phyloP scores from a whole-genome alignment of 2,113 vertebrate species.

The Entomyzon cyanotis region DNA sequence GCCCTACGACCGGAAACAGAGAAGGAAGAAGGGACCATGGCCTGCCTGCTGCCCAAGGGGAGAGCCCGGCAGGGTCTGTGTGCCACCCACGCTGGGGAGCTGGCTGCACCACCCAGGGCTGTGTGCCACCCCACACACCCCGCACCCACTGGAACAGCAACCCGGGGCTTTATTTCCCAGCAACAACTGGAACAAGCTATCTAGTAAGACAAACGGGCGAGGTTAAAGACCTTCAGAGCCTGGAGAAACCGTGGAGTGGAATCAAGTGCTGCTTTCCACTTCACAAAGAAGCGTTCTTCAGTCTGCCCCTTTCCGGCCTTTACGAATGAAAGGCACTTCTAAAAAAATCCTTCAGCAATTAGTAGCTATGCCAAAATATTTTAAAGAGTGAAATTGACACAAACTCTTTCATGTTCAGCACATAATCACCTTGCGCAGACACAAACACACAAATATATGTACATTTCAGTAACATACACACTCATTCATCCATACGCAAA shows the following conservation, averaged over 20 bases:
- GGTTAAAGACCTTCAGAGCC: conserved; percentile 7
- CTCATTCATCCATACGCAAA: not conserved
- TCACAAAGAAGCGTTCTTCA: conserved; percentile 29
- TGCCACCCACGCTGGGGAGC: not conserved
- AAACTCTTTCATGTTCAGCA: not conserved
- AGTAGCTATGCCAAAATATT: not conserved
- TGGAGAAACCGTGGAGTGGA: not conserved
- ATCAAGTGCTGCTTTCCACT: conserved; percentile 25
- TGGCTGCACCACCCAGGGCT: not conserved
- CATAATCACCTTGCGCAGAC: accelerated
- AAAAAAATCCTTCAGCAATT: not conserved
- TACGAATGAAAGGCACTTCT: not conserved
- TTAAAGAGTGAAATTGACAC: not conserved
- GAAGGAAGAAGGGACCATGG: not conserved
- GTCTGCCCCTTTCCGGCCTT: not conserved
- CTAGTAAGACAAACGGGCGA: not conserved
- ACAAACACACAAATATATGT: not conserved
- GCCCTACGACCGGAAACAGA: not conserved
- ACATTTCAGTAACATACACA: not conserved
- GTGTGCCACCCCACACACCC: not conserved
- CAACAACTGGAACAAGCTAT: not conserved
- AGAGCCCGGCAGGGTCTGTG: not conserved
- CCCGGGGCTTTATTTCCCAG: not conserved
- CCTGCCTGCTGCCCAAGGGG: not conserved
- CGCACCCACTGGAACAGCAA: not conserved